Percentiles rank a stretch among this genome's conserved stretches.
phyloP scores from a whole-genome alignment of 1,140 invertebrate genomes.

The Drosophila virilis region DNA sequence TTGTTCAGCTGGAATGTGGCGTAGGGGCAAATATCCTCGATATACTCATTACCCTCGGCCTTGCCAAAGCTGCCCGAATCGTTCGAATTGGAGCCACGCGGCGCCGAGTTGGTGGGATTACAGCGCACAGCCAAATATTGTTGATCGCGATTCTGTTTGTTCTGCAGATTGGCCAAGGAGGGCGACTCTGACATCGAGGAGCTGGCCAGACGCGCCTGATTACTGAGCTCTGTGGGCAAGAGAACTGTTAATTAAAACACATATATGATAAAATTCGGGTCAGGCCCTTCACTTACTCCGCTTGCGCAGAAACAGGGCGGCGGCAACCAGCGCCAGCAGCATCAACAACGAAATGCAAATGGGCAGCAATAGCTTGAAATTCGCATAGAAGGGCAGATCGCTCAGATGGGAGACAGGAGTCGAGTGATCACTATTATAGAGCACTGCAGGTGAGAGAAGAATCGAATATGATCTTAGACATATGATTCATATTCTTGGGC shows the following conservation, averaged over 20 bases:
- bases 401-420: conserved; percentile 87
- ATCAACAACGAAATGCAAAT: conserved; percentile 88
- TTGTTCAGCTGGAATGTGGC: conserved; percentile 95
- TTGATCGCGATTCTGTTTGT: conserved; percentile 90
- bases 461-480: not conserved
- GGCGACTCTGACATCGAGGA: conserved; percentile 87
- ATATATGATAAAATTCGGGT: not conserved
- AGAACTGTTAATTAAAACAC: not conserved
- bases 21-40: conserved; percentile 95
- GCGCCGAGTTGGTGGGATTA: conserved; percentile 82
- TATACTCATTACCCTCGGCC: conserved; percentile 89
- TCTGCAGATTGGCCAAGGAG: conserved; percentile 90
- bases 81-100: conserved; percentile 84
- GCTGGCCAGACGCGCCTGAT: conserved; percentile 74
- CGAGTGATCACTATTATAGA: conserved; percentile 86
- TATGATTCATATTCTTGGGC: too few relatives aligned
- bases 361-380: conserved; percentile 89
- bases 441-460: conserved; percentile 55
- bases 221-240: conserved; percentile 58
- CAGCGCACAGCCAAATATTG: conserved; percentile 88
- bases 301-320: conserved; percentile 87
- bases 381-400: conserved; percentile 88
- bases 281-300: conserved; percentile 86
- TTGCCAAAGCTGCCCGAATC: conserved; percentile 85
- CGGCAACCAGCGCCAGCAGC: conserved; percentile 87